A percentile compares a stretch with the other conserved stretches of the same genome.
These are phyloP conservation scores for Leptobrachium ailaonicum DNA, from an alignment of 2,113 vertebrate genomes.

Conservation along the genomic window DNA sequence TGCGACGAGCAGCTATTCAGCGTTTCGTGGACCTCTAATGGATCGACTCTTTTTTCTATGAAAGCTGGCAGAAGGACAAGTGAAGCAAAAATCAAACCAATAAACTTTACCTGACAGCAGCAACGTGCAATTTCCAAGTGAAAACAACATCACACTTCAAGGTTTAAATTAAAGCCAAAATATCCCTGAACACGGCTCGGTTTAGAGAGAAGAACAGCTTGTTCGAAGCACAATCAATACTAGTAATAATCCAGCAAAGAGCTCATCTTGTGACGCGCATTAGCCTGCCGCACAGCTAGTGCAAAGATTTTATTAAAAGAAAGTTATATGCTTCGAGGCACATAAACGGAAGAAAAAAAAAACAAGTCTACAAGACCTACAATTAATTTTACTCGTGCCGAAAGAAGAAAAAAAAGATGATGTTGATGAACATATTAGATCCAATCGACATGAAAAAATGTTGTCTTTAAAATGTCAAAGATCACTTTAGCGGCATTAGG, in stretches of 20 bases:
- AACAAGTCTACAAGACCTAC: not conserved
- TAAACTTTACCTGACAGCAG: slow-evolving; percentile 43
- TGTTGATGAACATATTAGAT: too few species aligned
- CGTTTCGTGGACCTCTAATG: not conserved
- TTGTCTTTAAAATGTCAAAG: too few species aligned
- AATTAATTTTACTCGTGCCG: not conserved
- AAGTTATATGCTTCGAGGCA: not conserved
- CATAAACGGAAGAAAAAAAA: not conserved
- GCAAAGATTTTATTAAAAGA: not conserved
- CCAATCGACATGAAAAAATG: too few species aligned
- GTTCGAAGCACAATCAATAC: slow-evolving; percentile 69
- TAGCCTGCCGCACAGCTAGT: not conserved
- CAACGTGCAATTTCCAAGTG: slow-evolving; percentile 45
- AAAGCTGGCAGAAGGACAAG: slow-evolving; percentile 1
- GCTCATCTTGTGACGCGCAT: slow-evolving; percentile 11
- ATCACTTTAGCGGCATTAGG: too few species aligned
- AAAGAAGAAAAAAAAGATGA: too few species aligned
- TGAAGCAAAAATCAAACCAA: slow-evolving; percentile 26
- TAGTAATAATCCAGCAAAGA: slow-evolving; percentile 55
- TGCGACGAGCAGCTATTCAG: not conserved
- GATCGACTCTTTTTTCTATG: not conserved
- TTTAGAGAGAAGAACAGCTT: slow-evolving; percentile 56
- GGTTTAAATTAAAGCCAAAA: slow-evolving; percentile 72
- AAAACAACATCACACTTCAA: slow-evolving; percentile 59
- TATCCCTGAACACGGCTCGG: slow-evolving; percentile 66